Conservation (phyloP, 2,888 invertebrate genomes). For the Arenicola marina region DNA sequence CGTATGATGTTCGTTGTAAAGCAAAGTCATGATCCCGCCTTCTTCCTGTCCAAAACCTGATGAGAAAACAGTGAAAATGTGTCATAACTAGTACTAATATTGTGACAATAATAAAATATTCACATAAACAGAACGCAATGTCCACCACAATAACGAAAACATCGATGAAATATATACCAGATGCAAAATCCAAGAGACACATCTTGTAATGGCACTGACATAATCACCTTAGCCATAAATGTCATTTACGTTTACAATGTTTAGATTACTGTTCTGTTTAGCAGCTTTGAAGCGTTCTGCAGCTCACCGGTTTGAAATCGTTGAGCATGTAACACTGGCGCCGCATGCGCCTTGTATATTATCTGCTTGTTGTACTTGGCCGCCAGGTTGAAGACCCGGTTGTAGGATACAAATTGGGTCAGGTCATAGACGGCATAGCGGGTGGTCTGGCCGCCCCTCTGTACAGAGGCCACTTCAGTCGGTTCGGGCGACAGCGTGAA, state of each 20-base stretch:
- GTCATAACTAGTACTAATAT: background rate
- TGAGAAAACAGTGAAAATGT: constrained; percentile 4
- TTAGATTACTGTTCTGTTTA: too few species aligned
- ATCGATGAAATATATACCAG: too few species aligned
- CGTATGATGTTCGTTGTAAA: constrained; percentile 74
- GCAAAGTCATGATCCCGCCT: constrained; percentile 84
- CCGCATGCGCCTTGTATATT: constrained; percentile 35
- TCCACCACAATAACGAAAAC: too few species aligned
- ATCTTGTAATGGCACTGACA: background rate
- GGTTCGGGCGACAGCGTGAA: constrained; percentile 26
- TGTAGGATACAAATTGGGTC: constrained; percentile 62
- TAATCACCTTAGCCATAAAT: background rate
- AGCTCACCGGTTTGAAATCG: constrained; percentile 61
- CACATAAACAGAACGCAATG: too few species aligned
- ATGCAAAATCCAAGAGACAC: too few species aligned
- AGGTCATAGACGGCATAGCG: constrained; percentile 80
- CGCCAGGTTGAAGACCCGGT: constrained; percentile 70
- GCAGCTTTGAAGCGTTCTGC: too few species aligned
- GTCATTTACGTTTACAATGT: background rate
- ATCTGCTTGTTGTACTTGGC: constrained; percentile 67
- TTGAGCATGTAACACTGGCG: constrained; percentile 76
- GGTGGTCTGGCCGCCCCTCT: too few species aligned
- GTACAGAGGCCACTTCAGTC: background rate
- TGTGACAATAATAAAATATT: background rate
- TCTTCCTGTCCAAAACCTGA: constrained; percentile 87